A percentile compares a stretch with the other conserved stretches of the same genome.
Conservation (phyloP, 1,140 invertebrate species). For the Chironomus tepperi region DNA sequence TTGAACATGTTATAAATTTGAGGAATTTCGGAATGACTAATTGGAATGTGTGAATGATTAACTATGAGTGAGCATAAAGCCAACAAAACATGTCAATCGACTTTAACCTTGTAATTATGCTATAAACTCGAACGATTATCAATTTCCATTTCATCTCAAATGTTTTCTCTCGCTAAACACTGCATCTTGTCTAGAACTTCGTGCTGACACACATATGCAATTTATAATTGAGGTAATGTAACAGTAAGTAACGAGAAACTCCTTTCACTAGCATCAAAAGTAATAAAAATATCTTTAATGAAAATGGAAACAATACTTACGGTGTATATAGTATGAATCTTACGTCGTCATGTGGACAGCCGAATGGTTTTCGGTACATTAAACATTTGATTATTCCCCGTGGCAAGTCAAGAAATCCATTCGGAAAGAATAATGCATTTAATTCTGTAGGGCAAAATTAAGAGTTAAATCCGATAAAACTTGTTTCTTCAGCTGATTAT, state of each 20-base stretch:
- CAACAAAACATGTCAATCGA: too few species aligned
- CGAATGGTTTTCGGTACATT: not conserved
- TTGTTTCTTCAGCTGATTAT: too few species aligned
- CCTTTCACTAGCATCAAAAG: not conserved
- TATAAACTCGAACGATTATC: too few species aligned
- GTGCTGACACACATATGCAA: not conserved
- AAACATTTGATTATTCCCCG: not conserved
- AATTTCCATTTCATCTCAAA: too few species aligned
- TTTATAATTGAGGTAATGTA: slow-evolving; percentile 3
- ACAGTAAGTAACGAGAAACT: not conserved
- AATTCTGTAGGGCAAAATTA: not conserved
- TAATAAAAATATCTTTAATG: not conserved
- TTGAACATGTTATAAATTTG: too few species aligned
- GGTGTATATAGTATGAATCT: not conserved
- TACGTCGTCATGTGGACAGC: not conserved
- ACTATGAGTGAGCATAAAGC: too few species aligned
- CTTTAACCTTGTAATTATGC: too few species aligned
- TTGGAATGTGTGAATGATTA: too few species aligned
- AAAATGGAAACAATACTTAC: not conserved
- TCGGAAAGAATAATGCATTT: not conserved
- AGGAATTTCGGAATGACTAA: too few species aligned
- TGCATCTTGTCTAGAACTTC: not conserved
- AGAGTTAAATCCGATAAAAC: too few species aligned
- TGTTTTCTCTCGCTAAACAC: too few species aligned
- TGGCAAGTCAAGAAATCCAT: not conserved